These are phyloP conservation scores for Danionella dracula DNA, from an alignment of 2,797 vertebrate species.

Conservation along the genomic window DNA sequence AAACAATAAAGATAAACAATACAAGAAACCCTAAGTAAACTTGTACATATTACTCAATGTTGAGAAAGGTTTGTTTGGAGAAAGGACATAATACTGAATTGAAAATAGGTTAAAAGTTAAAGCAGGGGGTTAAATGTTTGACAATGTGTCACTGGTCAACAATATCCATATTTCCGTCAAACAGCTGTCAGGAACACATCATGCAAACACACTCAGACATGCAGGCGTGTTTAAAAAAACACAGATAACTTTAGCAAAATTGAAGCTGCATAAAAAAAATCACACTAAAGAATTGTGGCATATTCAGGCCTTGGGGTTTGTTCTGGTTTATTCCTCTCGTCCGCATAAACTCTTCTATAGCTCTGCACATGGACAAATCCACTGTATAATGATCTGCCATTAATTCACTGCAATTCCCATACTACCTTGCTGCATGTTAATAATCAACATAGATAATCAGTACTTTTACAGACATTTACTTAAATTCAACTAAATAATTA, in stretches of 20 bases:
- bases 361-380: neutral
- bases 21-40: no score
- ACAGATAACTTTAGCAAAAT: neutral
- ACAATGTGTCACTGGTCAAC: neutral
- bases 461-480: no score
- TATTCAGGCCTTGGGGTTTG: conserved; percentile 4
- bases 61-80: no score
- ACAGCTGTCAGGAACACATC: conserved; percentile 6
- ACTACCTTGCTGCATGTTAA: neutral
- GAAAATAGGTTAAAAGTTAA: neutral
- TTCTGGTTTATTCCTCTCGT: conserved; percentile 5
- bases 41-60: no score
- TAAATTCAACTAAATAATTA: no score
- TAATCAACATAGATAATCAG: no score
- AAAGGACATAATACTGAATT: neutral
- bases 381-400: neutral
- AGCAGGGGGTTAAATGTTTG: neutral
- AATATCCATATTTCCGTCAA: conserved; percentile 5
- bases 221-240: conserved; percentile 3
- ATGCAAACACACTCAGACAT: neutral
- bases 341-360: conserved; percentile 4
- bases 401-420: conserved; percentile 14
- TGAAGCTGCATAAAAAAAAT: conserved; percentile 11
- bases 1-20: no score
- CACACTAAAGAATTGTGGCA: conserved; percentile 13